Base-by-base conservation (phyloP, 2,797 vertebrate species). In the Furcifer pardalis region DNA sequence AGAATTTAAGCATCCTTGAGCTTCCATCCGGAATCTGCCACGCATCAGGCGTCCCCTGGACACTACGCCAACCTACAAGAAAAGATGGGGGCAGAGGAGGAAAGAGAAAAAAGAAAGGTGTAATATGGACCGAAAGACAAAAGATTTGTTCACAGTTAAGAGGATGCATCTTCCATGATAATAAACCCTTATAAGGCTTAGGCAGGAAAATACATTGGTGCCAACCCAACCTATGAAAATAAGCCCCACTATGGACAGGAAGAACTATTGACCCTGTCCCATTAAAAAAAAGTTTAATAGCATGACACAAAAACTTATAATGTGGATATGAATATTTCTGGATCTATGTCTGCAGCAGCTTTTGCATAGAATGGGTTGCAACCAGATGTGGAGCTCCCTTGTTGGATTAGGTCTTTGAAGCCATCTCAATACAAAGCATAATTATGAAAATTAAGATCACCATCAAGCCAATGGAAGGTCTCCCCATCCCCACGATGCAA, bases 1-100 rank as follows among this genome's bases (percentile, higher is more conserved):
- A 96, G 96, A 96, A 96, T 91, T 96, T 96, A 96, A 96, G 96
- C 95, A 95, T 94, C 95, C 96, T 95, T 86, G 96, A 95, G 96
- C 95, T 96, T 96, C 96, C 96, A 95, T 96, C 96, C 94, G 96
- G 95, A 96, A 96, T 96, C 93, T 96, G 96, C 96, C 96, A 96
- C 91, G 95, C 94, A 46, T 96, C 96, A 92, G 95, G 93, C 94
- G 94, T 91, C 95, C 95, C 95, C 96, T 95, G 96, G 96, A 94
- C 35, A 27, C 94, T 90, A 94, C 96, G 96, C 96, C 96, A 92
- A 96, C 96, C 96, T 96, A 95, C 49, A 68, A 90, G 94, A 93
- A 82, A 63, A 27, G 40, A 7, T 25, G 30, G 27, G 40, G 40
- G 27, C 37, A 71, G 40, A 96, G 93, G 93, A 94, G 93, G 95